Conservation (phyloP, 2,797 vertebrate genomes). For the Denticeps clupeoides region DNA sequence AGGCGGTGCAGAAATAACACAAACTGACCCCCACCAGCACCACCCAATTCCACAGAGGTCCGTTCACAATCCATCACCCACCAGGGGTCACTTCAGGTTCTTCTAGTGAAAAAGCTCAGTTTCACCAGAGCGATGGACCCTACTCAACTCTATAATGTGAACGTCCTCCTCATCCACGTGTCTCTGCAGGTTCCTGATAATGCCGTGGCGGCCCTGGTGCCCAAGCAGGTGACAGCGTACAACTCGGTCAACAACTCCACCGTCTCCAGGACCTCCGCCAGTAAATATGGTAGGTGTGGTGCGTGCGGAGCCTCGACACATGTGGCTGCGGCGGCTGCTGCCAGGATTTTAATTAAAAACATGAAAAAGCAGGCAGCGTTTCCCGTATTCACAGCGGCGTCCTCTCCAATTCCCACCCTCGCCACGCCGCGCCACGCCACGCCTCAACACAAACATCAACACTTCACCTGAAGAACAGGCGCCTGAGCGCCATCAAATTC, state of each 20-base stretch:
- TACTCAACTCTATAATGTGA: too few species aligned
- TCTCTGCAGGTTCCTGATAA: slow-evolving; percentile 79
- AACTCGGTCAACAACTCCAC: slow-evolving; percentile 97
- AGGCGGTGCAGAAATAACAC: slow-evolving; percentile 11
- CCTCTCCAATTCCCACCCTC: too few species aligned
- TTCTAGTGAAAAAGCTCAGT: too few species aligned
- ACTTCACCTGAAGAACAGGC: too few species aligned
- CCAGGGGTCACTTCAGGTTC: too few species aligned
- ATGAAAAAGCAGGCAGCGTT: not conserved
- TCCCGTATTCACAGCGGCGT: too few species aligned
- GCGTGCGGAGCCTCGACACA: too few species aligned
- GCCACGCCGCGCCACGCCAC: too few species aligned
- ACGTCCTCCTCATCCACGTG: slow-evolving; percentile 1
- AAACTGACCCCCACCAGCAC: slow-evolving; percentile 16
- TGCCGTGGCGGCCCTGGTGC: slow-evolving; percentile 87
- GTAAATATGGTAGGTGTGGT: slow-evolving; percentile 84
- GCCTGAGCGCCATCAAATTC: too few species aligned
- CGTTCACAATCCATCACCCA: slow-evolving; percentile 8
- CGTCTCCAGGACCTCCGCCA: slow-evolving; percentile 88
- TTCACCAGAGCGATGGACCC: too few species aligned
- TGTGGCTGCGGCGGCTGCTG: not conserved
- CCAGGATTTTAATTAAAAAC: slow-evolving; percentile 3
- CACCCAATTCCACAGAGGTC: not conserved
- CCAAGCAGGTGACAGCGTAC: slow-evolving; percentile 95
- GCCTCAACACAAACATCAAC: too few species aligned